Evolutionary conservation across 2,888 invertebrate genomes (phyloP).

Genomic region (Boloria selene): DNA sequence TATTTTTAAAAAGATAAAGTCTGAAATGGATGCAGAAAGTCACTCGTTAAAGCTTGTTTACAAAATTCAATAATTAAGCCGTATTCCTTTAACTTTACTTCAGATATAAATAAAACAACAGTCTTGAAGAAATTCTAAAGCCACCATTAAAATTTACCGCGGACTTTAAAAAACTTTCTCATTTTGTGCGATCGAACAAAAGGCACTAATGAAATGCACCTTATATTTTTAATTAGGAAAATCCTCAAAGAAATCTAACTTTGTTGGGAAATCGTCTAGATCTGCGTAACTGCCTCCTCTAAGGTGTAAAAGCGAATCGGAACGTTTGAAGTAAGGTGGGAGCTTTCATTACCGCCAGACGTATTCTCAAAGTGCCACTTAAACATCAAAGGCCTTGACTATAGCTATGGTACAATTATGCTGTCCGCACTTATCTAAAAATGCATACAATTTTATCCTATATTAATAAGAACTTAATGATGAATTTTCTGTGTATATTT

Average conservation of each 20-base stretch:
- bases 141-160: constrained; percentile 14
- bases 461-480: constrained; percentile 12
- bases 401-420: constrained; percentile 33
- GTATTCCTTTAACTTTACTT: constrained; percentile 9
- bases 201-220: constrained; percentile 37
- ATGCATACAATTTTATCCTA: constrained; percentile 18
- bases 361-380: constrained; percentile 66
- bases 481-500: constrained; percentile 9
- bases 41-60: neutral
- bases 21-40: no score
- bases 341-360: constrained; percentile 62
- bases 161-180: constrained; percentile 16
- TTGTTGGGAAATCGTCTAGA: constrained; percentile 43
- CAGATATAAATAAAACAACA: constrained; percentile 23
- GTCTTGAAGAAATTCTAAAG: constrained; percentile 7
- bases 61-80: constrained; percentile 6
- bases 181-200: constrained; percentile 26
- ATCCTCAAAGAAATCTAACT: constrained; percentile 40
- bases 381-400: constrained; percentile 63
- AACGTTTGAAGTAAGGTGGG: constrained; percentile 66
- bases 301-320: constrained; percentile 75
- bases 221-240: constrained; percentile 45
- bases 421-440: constrained; percentile 30
- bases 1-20: no score
- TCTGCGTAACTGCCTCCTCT: constrained; percentile 51